Conservation (phyloP, 64 coral and sea anemone genomes). For the Platygyra sinensis region DNA sequence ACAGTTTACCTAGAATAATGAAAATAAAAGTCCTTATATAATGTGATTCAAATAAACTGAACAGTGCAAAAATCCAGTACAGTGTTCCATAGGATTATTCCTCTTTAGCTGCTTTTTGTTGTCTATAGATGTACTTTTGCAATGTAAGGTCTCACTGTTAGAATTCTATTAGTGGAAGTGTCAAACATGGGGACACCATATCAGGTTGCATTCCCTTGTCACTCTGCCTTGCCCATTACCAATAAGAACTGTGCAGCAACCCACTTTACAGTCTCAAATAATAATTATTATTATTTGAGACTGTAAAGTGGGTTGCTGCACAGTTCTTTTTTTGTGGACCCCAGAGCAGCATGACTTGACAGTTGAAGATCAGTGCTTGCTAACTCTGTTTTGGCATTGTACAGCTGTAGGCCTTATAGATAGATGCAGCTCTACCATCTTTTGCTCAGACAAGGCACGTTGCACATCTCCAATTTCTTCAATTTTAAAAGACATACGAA, state of each 20-base stretch:
- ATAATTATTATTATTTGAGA: not conserved
- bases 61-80: too few relatives aligned
- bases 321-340: constrained; percentile 16
- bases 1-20: too few relatives aligned
- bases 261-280: constrained; percentile 17
- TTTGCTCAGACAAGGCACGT: too few relatives aligned
- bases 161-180: constrained; percentile 12
- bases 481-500: too few relatives aligned
- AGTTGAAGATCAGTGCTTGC: not conserved
- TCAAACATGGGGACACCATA: constrained; percentile 48
- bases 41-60: too few relatives aligned
- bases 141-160: constrained; percentile 31
- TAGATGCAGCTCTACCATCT: not conserved
- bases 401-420: constrained; percentile 21
- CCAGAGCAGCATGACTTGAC: constrained; percentile 29
- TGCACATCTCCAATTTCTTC: not conserved
- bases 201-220: constrained; percentile 49
- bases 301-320: not conserved
- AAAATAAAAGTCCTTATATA: too few relatives aligned
- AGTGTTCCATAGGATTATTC: too few relatives aligned
- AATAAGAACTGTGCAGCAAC: not conserved
- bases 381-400: constrained; percentile 18
- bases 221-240: constrained; percentile 39
- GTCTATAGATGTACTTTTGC: constrained; percentile 32
- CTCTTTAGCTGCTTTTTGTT: too few relatives aligned